Base-by-base conservation (phyloP, 2,113 vertebrate genomes). In the Melanerpes aurifrons region DNA sequence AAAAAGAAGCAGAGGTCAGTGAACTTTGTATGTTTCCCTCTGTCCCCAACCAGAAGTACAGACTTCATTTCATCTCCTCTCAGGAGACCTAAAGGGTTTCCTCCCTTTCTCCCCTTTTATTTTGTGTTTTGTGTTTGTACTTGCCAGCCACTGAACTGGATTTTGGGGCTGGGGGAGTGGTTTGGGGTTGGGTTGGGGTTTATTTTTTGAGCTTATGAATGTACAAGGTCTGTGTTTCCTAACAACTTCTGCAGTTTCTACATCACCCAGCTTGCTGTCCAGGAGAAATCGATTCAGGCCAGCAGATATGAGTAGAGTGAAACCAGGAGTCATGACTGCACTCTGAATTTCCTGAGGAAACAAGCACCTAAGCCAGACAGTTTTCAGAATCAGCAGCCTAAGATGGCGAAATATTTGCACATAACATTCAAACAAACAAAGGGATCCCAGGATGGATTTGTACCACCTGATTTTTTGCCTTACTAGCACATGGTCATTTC, bases 391-490 rank as follows among this genome's bases (percentile, higher is more conserved):
- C 95, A 91, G 92, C 79, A 93, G 92, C 94, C 89, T 61, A 74
- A 79, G 70, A 82, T 54, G 95, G 95, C 94, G 93, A 84, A 78
- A 94, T 86, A 90, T 90, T 97, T 96, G 81, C 90, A 96, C 96
- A 94, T 96, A 89, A 64, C 92, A 58, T 91, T 86, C 86, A 91
- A 91, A 91, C 89, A 90, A 90, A 90, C 90, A 94, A 95, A 70
- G 81, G 95, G 70, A 22, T 22, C 82, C 85, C 83, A 85, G 89
- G 93, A 90, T 90, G 89, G 96, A 88, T 95, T 92, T 12, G 54
- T 92, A 88, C 90, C 91, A 82, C 90, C 70, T 96, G 95, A 48
- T 48, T 96, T 95, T 95, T 97, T 98, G 98, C 98, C 98, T 98
- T 98, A 98, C 91, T 97, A 96, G 97, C 94, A 96, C 95, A 96